A percentile compares a stretch with the other conserved stretches of the same genome.
Conservation (phyloP, 2,797 vertebrate species). For the Simalia tracyae region DNA sequence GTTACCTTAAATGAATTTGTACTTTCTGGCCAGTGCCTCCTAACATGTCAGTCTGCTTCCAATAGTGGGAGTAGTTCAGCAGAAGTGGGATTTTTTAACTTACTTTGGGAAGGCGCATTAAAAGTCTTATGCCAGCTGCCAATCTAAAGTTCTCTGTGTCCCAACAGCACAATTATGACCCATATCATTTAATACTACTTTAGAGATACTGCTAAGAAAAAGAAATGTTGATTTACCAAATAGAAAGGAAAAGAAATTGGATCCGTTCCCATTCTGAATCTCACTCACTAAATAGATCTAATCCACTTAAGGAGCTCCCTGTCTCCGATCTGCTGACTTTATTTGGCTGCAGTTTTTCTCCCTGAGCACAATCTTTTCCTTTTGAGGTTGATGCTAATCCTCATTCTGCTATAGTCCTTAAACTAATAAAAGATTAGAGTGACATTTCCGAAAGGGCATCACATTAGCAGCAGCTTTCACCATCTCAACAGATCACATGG, state of each 20-base stretch:
- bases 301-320: slow-evolving; percentile 56
- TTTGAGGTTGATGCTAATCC: slow-evolving; percentile 72
- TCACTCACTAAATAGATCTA: slow-evolving; percentile 45
- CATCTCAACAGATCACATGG: slow-evolving; percentile 56
- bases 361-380: slow-evolving; percentile 65
- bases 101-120: background rate
- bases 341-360: slow-evolving; percentile 56
- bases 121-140: background rate
- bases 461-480: slow-evolving; percentile 76
- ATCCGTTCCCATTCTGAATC: background rate
- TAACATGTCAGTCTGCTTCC: background rate
- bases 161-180: background rate
- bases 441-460: slow-evolving; percentile 90
- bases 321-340: slow-evolving; percentile 41
- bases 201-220: background rate
- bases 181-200: background rate
- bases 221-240: background rate
- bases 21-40: background rate
- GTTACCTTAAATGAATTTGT: background rate
- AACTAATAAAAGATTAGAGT: slow-evolving; percentile 88
- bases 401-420: slow-evolving; percentile 75
- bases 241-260: background rate
- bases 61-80: background rate
- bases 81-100: background rate
- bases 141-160: background rate